phyloP scores from a whole-genome alignment of 2,113 vertebrate species.

The Lagopus muta region DNA sequence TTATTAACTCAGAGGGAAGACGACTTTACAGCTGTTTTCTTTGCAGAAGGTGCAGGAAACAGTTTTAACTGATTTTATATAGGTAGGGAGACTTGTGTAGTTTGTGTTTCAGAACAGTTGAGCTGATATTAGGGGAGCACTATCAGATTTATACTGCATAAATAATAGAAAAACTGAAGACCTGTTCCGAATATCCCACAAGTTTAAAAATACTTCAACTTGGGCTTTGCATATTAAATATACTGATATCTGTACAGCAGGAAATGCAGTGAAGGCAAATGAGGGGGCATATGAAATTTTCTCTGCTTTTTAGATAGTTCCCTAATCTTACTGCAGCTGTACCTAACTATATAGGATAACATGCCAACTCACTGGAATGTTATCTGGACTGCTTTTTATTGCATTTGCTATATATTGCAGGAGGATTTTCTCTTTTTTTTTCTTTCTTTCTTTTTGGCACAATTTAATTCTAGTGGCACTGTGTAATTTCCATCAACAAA shows the following conservation, averaged over 20 bases:
- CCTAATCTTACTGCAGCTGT: neutral
- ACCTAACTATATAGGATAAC: neutral
- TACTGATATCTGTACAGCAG: neutral
- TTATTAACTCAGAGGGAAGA: neutral
- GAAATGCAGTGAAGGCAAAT: neutral
- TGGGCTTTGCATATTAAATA: neutral
- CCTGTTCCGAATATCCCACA: neutral
- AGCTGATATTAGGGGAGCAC: neutral
- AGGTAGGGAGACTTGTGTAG: neutral
- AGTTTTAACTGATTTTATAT: neutral
- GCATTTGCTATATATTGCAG: neutral
- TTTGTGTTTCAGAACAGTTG: neutral
- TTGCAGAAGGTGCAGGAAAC: neutral
- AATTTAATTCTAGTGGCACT: slow-evolving; percentile 27
- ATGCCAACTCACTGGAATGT: neutral
- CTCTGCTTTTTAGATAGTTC: neutral
- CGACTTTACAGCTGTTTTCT: neutral
- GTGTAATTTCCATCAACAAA: slow-evolving; percentile 65
- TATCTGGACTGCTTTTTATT: slow-evolving; percentile 7
- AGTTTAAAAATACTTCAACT: neutral
- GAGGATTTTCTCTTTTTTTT: neutral
- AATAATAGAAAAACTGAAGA: neutral
- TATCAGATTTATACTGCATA: neutral
- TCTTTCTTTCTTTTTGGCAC: neutral
- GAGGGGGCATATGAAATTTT: neutral